Percentiles rank a stretch among this genome's conserved stretches.
These are phyloP conservation scores for Catharus bicknelli DNA, from an alignment of 2,113 vertebrate species.

Conservation along the genomic window DNA sequence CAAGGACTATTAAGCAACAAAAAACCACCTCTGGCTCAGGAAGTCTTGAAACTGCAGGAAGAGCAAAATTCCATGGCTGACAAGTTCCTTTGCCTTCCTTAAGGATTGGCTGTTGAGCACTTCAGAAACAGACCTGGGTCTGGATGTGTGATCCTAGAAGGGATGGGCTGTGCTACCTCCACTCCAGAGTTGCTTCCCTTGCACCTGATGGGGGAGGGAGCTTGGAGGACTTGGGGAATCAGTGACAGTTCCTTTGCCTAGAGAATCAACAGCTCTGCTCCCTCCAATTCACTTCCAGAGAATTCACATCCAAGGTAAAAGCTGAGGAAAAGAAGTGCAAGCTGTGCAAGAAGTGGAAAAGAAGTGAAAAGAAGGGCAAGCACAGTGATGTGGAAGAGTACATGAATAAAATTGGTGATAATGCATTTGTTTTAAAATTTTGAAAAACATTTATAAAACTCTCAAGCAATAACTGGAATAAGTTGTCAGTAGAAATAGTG, in stretches of 20 bases:
- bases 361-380: no score
- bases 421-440: neutral
- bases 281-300: neutral
- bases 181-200: neutral
- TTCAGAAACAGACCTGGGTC: accelerated
- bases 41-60: neutral
- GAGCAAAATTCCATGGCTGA: neutral
- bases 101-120: neutral
- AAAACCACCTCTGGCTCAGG: neutral
- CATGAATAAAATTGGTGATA: neutral
- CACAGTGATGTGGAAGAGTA: neutral
- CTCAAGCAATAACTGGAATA: neutral
- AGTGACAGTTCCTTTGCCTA: neutral
- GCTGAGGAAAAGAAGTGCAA: accelerated
- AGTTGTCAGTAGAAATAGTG: neutral
- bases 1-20: neutral
- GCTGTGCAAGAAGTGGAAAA: no score
- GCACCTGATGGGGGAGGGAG: accelerated
- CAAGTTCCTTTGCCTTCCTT: neutral
- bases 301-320: neutral
- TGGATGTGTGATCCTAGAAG: neutral
- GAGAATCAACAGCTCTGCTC: neutral
- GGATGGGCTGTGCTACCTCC: no score
- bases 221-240: neutral
- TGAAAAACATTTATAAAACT: neutral